Base-by-base conservation (phyloP, 2,888 invertebrate genomes). In the Oscheius sp. region DNA sequence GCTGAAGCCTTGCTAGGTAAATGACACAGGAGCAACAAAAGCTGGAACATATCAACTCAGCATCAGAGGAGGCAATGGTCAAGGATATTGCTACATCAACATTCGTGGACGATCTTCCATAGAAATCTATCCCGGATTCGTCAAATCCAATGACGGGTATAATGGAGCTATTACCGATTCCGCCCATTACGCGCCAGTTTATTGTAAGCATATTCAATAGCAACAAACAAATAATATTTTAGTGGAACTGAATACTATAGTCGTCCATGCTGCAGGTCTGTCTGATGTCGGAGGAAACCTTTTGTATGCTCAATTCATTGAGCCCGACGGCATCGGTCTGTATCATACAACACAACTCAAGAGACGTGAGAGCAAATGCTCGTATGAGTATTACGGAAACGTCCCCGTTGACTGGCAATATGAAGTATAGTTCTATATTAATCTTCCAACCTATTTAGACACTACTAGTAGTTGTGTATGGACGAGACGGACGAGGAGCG, bases 121-220 rank as follows among this genome's bases (percentile, higher is more conserved):
- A 45, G 75, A 80, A 56, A 47, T 77, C 22, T 77, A 62, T 67
- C 68, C 74, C 22, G 77, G 71, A 24, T 77, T 71, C 54, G 77
- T 77, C 28, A 66, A 65, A 2, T 50, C 68, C 14, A 24, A 64
- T 26, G 82, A 81, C 49, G 59, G 67, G 2, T 68, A 71, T 50
- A 61, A 67, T 9, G 81, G 82, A 26, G 73, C 73, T 24, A 81
- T 75, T 5, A 73, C 68, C 9, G 82, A 82, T 61, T 68, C 73
- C 24, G 78, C 79, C 17, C 75, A 78, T 63, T 72, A 70, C 41
- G 72, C 75, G 9, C 79, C 79, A 30, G 33, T 78, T 17, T 62
- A 62, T 44, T 66, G 80, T 76, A 22, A 50, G 71, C 59, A 20
- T 20, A n/a, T 49, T 38, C 12, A 65, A 20, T 12, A 51, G 3